Base-by-base conservation (phyloP, 2,888 invertebrate species). In the Cephonodes hylas region DNA sequence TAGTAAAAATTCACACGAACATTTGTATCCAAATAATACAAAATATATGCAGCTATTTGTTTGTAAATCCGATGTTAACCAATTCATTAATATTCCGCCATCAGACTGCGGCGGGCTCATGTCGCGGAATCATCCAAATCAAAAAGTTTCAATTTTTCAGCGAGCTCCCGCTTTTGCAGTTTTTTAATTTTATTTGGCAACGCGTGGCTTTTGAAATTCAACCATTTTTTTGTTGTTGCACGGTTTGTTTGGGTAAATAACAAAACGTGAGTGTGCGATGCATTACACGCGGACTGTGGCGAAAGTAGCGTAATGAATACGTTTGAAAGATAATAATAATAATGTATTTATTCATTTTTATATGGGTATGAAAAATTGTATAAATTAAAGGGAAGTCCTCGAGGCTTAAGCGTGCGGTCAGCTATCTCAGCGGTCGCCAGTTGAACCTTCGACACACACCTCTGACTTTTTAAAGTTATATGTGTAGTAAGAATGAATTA, bases 11-110 rank as follows among this genome's bases (percentile, higher is more conserved):
- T 6, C 23, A 23, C 1, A 8, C 15, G 18, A 13, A 38, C 13
- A 34, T 13, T 56, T 8, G 58, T 58, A 42, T 23, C n/a, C n/a
- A 58, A 44, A 44, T 15, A 44, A 42, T 3, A 20, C 15, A 31
- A 13, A 23, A 25, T 10, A 42, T 42, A 58, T n/a, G 23, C 34
- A 22, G 42, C 23, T 25, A 13, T 44, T 60, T 63, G 61, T 65
- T 61, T 63, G 61, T 64, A 63, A 59, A 64, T 63, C 64, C 64
- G 64, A 48, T 64, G 71, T 70, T 69, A 66, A 67, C 71, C 74
- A 70, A 73, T 76, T 76, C 74, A 74, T 76, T 76, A 74, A 73
- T 74, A 76, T 74, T 76, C 76, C 57, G 66, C 45, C 66, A 61
- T 66, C 69, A 68, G 71, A 67, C 64, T 44, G 62, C 65, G 58